A percentile compares a stretch with the other conserved stretches of the same genome.
These are phyloP conservation scores for Drosophila emarginata DNA, from an alignment of 2,888 invertebrate species.

Conservation along the genomic window DNA sequence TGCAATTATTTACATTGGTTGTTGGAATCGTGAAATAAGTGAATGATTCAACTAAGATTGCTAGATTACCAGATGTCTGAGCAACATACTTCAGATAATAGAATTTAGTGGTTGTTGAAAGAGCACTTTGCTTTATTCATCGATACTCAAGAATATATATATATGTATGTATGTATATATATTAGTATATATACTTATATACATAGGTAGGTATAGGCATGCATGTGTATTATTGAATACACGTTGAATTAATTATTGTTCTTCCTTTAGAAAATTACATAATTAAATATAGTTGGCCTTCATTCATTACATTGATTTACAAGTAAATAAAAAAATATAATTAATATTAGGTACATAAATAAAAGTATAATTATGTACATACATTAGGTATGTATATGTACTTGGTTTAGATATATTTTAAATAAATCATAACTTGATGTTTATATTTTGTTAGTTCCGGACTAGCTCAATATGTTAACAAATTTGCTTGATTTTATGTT, in stretches of 20 bases:
- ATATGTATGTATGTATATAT: neutral
- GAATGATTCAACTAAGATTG: slow-evolving; percentile 1
- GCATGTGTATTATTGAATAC: neutral
- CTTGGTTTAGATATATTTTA: neutral
- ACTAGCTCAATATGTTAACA: neutral
- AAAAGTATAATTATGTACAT: neutral
- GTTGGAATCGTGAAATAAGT: slow-evolving; percentile 1
- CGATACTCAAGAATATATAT: neutral
- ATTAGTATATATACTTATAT: neutral
- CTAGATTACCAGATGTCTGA: slow-evolving; percentile 3
- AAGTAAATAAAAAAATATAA: neutral
- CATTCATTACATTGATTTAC: neutral
- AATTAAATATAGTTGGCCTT: neutral
- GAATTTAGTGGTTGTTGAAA: neutral
- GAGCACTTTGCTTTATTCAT: slow-evolving; percentile 6
- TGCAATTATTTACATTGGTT: neutral
- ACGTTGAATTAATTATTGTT: slow-evolving; percentile 2
- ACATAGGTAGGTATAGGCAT: neutral
- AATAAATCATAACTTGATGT: neutral
- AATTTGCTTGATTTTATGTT: neutral
- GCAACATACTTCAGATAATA: slow-evolving; percentile 3
- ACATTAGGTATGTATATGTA: neutral
- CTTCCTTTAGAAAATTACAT: neutral
- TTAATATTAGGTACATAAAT: neutral
- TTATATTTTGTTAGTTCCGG: neutral